Conservation (phyloP, 2,797 vertebrate genomes). For the Sylvia borin region DNA sequence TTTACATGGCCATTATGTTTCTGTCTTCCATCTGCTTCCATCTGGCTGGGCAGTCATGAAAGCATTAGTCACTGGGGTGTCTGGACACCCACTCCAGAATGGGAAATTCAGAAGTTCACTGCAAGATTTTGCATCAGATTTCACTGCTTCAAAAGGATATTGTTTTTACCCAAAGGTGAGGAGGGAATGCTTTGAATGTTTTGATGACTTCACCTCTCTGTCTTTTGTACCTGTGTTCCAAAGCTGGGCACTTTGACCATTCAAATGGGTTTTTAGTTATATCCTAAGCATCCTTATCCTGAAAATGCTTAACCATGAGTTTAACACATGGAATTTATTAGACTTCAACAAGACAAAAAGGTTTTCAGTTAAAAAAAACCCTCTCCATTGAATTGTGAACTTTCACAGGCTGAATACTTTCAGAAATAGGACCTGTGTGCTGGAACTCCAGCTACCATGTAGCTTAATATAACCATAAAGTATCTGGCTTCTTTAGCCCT, state of each 20-base stretch:
- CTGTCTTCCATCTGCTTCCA: neutral
- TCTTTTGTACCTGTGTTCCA: neutral
- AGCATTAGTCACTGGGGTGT: neutral
- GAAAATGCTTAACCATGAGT: neutral
- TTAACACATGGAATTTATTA: neutral
- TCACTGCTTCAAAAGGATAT: neutral
- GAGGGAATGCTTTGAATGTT: neutral
- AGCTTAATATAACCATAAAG: neutral
- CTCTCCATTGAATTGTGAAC: neutral
- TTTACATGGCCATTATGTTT: neutral
- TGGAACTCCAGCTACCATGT: neutral
- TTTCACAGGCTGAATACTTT: neutral
- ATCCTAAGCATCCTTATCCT: neutral
- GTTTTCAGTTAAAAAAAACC: neutral
- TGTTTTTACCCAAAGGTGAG: neutral
- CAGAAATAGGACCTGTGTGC: neutral
- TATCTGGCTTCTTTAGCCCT: neutral
- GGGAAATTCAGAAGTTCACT: neutral
- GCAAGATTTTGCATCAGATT: neutral
- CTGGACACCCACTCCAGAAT: neutral
- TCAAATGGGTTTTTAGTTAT: neutral
- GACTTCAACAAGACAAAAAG: neutral
- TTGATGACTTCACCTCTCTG: neutral
- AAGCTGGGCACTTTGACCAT: neutral
- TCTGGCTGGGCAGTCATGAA: neutral